Evolutionary conservation across 1,140 invertebrate species (phyloP).

Genomic region (Drosophila arawakana): DNA sequence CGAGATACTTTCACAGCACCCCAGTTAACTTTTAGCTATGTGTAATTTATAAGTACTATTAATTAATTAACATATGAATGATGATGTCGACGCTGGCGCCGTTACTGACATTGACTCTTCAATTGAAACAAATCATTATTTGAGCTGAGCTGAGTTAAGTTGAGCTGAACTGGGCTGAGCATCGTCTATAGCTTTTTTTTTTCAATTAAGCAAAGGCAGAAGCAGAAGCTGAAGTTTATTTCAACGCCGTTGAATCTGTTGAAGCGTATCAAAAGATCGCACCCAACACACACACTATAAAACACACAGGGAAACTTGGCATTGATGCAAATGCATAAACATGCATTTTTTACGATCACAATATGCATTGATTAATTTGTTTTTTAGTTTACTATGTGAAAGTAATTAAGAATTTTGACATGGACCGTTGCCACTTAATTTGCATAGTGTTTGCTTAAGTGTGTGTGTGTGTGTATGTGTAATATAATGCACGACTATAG

Average conservation of each 20-base stretch:
- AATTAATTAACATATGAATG: constrained; percentile 48
- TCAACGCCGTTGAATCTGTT: constrained; percentile 20
- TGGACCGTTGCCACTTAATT: constrained; percentile 63
- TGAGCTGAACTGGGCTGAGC: constrained; percentile 45
- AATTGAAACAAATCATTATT: constrained; percentile 83
- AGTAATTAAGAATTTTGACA: constrained; percentile 63
- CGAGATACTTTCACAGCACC: constrained; percentile 24
- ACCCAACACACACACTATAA: constrained; percentile 41
- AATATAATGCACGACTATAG: constrained; percentile 6
- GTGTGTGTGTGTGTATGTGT: not conserved
- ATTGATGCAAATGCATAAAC: constrained; percentile 29
- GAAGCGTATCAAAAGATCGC: constrained; percentile 76
- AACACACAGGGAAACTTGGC: constrained; percentile 34
- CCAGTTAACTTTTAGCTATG: constrained; percentile 26
- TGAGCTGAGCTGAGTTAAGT: too few relatives aligned
- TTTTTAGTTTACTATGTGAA: constrained; percentile 53
- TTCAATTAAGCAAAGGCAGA: constrained; percentile 56
- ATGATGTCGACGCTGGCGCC: constrained; percentile 34
- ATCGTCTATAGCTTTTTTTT: constrained; percentile 58
- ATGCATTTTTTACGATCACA: constrained; percentile 51
- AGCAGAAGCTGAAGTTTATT: constrained; percentile 4
- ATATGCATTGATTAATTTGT: constrained; percentile 57
- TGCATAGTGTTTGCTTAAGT: constrained; percentile 32
- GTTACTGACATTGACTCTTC: constrained; percentile 72
- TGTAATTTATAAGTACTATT: constrained; percentile 24